phyloP scores from a whole-genome alignment of 2,888 invertebrate species.

The Polyommatus iphigenia region DNA sequence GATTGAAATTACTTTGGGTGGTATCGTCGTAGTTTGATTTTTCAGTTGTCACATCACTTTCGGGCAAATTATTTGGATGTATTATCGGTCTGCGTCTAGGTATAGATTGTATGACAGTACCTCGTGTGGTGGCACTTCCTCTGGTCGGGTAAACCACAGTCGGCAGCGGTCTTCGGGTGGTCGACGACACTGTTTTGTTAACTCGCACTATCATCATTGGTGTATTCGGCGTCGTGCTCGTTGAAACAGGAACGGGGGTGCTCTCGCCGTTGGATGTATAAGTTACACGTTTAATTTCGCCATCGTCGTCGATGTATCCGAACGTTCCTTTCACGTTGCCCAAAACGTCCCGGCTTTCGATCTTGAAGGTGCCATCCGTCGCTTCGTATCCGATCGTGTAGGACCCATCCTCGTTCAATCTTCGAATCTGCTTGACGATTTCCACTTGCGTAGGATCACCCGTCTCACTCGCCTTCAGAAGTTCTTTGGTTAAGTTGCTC shows the following conservation, averaged over 20 bases:
- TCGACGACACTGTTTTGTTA: conserved; percentile 73
- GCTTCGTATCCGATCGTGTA: conserved; percentile 93
- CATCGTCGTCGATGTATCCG: conserved; percentile 88
- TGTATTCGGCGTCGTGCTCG: conserved; percentile 59
- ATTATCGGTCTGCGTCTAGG: conserved; percentile 75
- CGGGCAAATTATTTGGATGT: conserved; percentile 58
- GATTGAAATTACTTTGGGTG: conserved; percentile 59
- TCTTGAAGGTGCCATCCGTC: conserved; percentile 91
- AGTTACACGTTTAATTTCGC: conserved; percentile 89
- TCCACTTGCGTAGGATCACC: conserved; percentile 86
- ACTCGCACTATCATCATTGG: conserved; percentile 73
- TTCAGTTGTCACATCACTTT: conserved; percentile 55
- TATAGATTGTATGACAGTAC: conserved; percentile 83
- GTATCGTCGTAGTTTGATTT: conserved; percentile 57
- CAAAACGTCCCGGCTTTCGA: conserved; percentile 88
- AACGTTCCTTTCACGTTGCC: conserved; percentile 92
- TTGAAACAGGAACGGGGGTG: conserved; percentile 64
- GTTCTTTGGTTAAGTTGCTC: conserved; percentile 73
- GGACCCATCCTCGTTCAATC: conserved; percentile 90
- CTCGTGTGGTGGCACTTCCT: conserved; percentile 77
- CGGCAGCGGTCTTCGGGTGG: conserved; percentile 77
- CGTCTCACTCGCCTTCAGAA: conserved; percentile 81
- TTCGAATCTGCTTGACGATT: conserved; percentile 89
- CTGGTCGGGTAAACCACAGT: conserved; percentile 77
- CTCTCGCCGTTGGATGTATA: conserved; percentile 81